phyloP scores from a whole-genome alignment of 2,113 vertebrate species.

The Beaufortia kweichowensis region DNA sequence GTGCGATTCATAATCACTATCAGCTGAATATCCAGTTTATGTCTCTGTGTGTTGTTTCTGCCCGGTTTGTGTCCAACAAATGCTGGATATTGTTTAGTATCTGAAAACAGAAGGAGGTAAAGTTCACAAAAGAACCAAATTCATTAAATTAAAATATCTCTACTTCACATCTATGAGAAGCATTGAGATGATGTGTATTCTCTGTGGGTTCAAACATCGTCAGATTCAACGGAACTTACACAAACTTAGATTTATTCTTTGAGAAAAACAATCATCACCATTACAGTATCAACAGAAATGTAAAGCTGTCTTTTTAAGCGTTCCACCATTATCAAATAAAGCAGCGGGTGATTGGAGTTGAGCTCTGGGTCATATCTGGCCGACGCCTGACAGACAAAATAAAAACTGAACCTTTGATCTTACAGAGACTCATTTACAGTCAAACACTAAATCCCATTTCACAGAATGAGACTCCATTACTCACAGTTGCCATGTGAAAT shows the following conservation, averaged over 20 bases:
- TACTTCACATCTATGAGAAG: no score
- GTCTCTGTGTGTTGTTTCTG: constrained; percentile 93
- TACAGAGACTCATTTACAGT: constrained; percentile 69
- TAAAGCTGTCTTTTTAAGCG: not conserved
- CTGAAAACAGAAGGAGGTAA: constrained; percentile 66
- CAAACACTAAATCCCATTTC: constrained; percentile 64
- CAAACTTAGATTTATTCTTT: no score
- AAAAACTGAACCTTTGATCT: constrained; percentile 73
- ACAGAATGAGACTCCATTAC: constrained; percentile 64
- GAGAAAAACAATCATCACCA: no score
- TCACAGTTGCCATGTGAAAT: constrained; percentile 99
- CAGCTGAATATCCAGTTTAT: constrained; percentile 96
- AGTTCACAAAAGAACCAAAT: not conserved
- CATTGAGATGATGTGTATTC: no score
- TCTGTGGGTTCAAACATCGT: no score
- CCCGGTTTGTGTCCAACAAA: constrained; percentile 99
- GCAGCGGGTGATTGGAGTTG: not conserved
- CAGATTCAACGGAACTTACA: no score
- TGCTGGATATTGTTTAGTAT: constrained; percentile 97
- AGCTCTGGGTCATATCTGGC: no score
- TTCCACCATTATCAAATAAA: not conserved
- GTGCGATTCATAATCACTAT: constrained; percentile 94
- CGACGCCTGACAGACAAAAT: constrained; percentile 67
- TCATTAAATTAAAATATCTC: no score
- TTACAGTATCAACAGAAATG: not conserved